Evolutionary conservation across 2,797 vertebrate species (phyloP).

Genomic region (Leptatherina wallacei): DNA sequence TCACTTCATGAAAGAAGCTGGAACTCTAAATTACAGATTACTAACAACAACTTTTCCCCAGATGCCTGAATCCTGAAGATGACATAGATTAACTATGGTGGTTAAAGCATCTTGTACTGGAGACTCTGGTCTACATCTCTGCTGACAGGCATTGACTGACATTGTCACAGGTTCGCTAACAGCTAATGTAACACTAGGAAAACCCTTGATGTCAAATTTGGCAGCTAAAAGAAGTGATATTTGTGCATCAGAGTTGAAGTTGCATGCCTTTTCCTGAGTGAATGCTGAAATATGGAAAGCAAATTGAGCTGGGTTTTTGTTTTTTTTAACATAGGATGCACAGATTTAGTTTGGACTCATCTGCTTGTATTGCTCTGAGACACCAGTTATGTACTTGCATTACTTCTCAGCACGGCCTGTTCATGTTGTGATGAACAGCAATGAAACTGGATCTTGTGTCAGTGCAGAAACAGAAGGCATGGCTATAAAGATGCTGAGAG

Average conservation of each 20-base stretch:
- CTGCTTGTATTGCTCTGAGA: slow-evolving; percentile 27
- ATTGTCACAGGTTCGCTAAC: slow-evolving; percentile 21
- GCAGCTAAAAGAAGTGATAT: slow-evolving; percentile 41
- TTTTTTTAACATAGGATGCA: slow-evolving; percentile 18
- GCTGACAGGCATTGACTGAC: neutral
- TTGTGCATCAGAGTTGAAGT: slow-evolving; percentile 12
- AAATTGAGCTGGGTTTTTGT: slow-evolving; percentile 6
- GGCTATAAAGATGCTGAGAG: slow-evolving; percentile 31
- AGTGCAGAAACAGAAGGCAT: slow-evolving; percentile 25
- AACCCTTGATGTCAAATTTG: slow-evolving; percentile 26
- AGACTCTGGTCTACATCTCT: slow-evolving; percentile 1
- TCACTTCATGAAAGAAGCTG: slow-evolving; percentile 12
- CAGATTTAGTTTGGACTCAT: slow-evolving; percentile 23
- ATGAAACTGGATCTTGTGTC: slow-evolving; percentile 9
- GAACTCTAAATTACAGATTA: slow-evolving; percentile 3
- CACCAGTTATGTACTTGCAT: neutral
- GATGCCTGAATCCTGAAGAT: slow-evolving; percentile 1
- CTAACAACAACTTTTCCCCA: neutral
- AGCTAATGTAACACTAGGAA: slow-evolving; percentile 10
- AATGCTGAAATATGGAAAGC: slow-evolving; percentile 16
- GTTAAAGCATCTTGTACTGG: neutral
- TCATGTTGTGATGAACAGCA: slow-evolving; percentile 5
- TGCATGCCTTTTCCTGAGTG: slow-evolving; percentile 5
- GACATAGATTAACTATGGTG: neutral
- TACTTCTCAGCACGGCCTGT: slow-evolving; percentile 7